Evolutionary conservation across 2,888 invertebrate species (phyloP).

Genomic region (Xestoiulus laeticollis): DNA sequence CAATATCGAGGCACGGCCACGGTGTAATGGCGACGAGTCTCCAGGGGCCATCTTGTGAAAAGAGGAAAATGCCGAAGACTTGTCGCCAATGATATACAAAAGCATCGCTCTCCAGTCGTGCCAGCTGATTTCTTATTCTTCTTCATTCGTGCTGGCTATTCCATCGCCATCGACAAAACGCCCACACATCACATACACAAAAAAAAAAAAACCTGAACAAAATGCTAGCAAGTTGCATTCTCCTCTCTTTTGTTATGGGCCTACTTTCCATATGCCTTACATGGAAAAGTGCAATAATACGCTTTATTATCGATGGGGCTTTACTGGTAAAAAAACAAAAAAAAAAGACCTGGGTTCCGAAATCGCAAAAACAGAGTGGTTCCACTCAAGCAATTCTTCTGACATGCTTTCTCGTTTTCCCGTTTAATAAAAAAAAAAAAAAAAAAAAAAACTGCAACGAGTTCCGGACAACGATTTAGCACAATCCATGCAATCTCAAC

Average conservation of each 20-base stretch:
- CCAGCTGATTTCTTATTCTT: conserved; percentile 17
- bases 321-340: not conserved
- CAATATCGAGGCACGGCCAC: not conserved
- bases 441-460: not conserved
- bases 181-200: not conserved
- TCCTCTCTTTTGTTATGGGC: not conserved
- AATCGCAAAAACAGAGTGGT: not conserved
- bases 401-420: conserved; percentile 3
- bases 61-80: not conserved
- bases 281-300: conserved; percentile 14
- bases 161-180: not conserved
- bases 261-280: conserved; percentile 17
- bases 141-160: not conserved
- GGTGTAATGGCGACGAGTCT: conserved; percentile 10
- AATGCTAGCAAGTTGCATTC: conserved; percentile 2
- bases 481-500: conserved; percentile 8
- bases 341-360: not conserved
- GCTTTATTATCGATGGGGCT: conserved; percentile 13
- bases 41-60: conserved; percentile 18
- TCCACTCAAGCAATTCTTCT: conserved; percentile 26
- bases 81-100: not conserved
- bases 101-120: not conserved
- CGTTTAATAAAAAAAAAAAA: not conserved
- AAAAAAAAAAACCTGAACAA: not conserved
- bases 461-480: conserved; percentile 17